Base-by-base conservation (phyloP, 1,140 invertebrate species). In the Apis laboriosa region DNA sequence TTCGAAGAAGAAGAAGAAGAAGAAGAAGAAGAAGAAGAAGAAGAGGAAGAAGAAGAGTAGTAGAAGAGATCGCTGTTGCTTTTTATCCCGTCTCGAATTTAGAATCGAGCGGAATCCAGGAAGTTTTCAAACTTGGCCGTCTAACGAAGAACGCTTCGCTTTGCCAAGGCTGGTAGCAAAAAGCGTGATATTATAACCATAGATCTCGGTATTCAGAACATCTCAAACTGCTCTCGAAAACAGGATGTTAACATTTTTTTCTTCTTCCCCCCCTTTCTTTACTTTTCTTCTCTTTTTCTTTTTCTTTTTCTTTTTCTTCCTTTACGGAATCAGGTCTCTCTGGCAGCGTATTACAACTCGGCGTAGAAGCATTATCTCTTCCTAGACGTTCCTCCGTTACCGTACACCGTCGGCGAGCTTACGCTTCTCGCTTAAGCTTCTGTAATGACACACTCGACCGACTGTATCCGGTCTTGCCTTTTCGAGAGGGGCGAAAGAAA, bases 391-490 rank as follows among this genome's bases (percentile, higher is more conserved):
- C 51, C 71, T 55, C 43, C 24, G 24, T 80, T 64, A 19, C 9
- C 17, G 24, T 58, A 63, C 49, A 63, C 2, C 43, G 49, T 24
- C 15, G 53, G 49, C 55, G 43, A 68, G 72, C 78, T 67, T 21
- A 28, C 53, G 53, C 8, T 13, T 19, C 21, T 75, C 51, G 71
- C 17, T 49, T 64, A 43, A 66, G 55, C 66, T 77, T 77, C 75
- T 24, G 56, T 83, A 77, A 77, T 49, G 77, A 80, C 76, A 24
- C 19, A 51, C 76, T 68, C 58, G 53, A 71, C 68, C 61, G 63
- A 60, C 17, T 56, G 55, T 34, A 68, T 58, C 82, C 77, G 60
- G 77, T 80, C 56, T 80, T 74, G 70, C 63, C 77, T 80, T 84
- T 68, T 74, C 63, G 28, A 80, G 71, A 56, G 58, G 17, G 21